These are phyloP conservation scores for Heliconius congener DNA, from an alignment of 1,140 invertebrate genomes.

Conservation along the genomic window DNA sequence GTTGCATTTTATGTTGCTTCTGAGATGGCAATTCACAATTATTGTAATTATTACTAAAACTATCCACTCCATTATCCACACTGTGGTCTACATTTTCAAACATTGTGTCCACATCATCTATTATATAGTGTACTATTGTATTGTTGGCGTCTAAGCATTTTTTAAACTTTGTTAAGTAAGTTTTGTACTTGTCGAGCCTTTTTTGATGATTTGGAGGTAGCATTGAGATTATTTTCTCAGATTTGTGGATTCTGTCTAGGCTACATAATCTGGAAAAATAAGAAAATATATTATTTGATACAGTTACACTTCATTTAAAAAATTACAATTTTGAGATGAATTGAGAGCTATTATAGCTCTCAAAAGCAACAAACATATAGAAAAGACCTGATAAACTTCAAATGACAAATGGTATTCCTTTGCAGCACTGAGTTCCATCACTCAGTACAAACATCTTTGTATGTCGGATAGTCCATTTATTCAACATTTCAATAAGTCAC, in stretches of 20 bases:
- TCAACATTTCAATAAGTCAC: too few species aligned
- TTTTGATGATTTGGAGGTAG: conserved; percentile 89
- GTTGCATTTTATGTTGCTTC: conserved; percentile 75
- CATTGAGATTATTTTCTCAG: conserved; percentile 88
- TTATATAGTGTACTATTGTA: conserved; percentile 90
- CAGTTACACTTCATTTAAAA: too few species aligned
- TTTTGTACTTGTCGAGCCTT: conserved; percentile 88
- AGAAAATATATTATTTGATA: too few species aligned
- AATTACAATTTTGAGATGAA: too few species aligned
- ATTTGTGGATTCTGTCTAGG: conserved; percentile 86
- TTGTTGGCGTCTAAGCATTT: conserved; percentile 93
- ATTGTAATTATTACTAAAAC: conserved; percentile 70
- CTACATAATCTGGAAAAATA: conserved; percentile 73
- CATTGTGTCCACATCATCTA: conserved; percentile 90
- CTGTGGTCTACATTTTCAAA: conserved; percentile 84
- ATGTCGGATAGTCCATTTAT: too few species aligned
- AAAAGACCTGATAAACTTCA: too few species aligned
- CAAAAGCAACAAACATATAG: too few species aligned
- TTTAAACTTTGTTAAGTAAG: conserved; percentile 88
- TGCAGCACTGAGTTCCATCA: too few species aligned
- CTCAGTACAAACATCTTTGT: too few species aligned
- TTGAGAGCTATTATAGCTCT: too few species aligned
- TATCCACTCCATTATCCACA: conserved; percentile 59
- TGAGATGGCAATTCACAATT: conserved; percentile 65
- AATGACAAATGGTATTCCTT: too few species aligned